Evolutionary conservation across 2,888 invertebrate genomes (phyloP), one percentile per base, ranked within the genome.

Genomic region (Polydesmus complanatus): DNA sequence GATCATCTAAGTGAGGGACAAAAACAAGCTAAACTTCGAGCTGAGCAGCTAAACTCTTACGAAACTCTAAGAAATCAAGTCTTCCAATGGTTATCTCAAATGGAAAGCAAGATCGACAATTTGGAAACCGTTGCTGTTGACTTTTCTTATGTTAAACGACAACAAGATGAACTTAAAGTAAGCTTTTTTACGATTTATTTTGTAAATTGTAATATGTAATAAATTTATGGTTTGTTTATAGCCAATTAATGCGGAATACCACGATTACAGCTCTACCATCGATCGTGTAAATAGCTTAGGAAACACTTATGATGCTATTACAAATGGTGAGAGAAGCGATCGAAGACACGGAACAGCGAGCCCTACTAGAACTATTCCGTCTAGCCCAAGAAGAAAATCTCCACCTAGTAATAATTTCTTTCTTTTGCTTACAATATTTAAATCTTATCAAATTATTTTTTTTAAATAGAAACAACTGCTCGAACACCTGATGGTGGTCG

Each of bases 241-340:
- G 73, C 93, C 94, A 0, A 79, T 96, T 55, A 77, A 84, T 19
- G 90, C 91, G 72, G 93, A 94, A 70, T 89, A 93, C 73, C 82
- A 89, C 59, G 91, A 92, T 69, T 93, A 85, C 74, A 84, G 82
- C 0, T 78, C 80, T 18, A 91, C 86, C 27, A 85, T 96, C 52
- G 94, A 94, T 68, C 91, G 88, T 77, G 80, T 91, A 60, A 93
- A 92, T 74, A 93, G 94, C 70, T 80, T 92, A 0, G 95, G 94
- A 1, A 83, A 83, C 27, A 80, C 85, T 23, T 93, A 91, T 71
- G 94, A 95, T 69, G 84, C 86, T 18, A 73, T 93, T 53, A 78
- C 86, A 2, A 79, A 83, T 62, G 83, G 83, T 19, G 85, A 85
- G 56, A 80, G 89, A 47, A 88, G 88, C 62, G 89, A 90, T 0